These are phyloP conservation scores for Pelochelys cantorii DNA, from an alignment of 2,797 vertebrate genomes.

Conservation along the genomic window DNA sequence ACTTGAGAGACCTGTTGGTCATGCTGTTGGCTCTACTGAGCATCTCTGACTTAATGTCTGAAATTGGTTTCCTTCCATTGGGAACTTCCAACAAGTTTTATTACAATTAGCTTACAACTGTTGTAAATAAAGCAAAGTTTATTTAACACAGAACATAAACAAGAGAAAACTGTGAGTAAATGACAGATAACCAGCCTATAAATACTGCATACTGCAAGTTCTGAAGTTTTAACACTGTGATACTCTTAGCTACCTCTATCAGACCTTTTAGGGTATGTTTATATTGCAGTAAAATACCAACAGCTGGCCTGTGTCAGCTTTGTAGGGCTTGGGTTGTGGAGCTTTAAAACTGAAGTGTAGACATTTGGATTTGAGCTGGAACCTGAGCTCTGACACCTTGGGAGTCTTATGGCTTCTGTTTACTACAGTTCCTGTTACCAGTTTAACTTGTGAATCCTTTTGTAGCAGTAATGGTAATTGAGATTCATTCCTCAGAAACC, in stretches of 20 bases:
- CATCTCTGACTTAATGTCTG: neutral
- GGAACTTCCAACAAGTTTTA: neutral
- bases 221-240: neutral
- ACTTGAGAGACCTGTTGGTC: neutral
- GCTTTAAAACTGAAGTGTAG: neutral
- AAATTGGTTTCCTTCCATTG: neutral
- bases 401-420: neutral
- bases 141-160: neutral
- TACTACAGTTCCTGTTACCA: neutral
- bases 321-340: neutral
- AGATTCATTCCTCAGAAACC: neutral
- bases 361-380: neutral
- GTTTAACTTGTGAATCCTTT: neutral
- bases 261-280: neutral
- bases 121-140: neutral
- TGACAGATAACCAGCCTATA: neutral
- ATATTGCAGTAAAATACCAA: neutral
- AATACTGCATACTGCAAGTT: neutral
- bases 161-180: neutral
- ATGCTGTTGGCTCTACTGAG: neutral
- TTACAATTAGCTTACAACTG: neutral
- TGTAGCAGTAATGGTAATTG: neutral
- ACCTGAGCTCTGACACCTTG: neutral
- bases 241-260: neutral
- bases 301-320: neutral